A percentile compares a stretch with the other conserved stretches of the same genome.
phyloP scores from a whole-genome alignment of 2,888 invertebrate species.

The Galeopsomyia nigrocyanea region DNA sequence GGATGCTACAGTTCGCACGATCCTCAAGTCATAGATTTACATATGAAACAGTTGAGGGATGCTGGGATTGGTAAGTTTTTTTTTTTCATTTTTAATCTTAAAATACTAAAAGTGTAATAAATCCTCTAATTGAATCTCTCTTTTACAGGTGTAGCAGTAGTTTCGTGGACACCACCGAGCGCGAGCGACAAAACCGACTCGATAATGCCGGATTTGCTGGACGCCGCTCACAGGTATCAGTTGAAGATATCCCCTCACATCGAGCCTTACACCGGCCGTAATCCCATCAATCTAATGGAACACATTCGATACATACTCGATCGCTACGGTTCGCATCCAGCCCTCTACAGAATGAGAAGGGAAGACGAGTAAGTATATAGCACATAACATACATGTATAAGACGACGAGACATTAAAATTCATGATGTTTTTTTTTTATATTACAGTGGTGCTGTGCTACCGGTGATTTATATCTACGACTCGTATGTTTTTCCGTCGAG shows the following conservation, averaged over 20 bases:
- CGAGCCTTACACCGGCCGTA: conserved; percentile 73
- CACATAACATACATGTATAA: too few species aligned
- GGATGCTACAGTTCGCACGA: conserved; percentile 73
- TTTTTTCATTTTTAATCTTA: conserved; percentile 5
- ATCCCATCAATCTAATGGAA: conserved; percentile 69
- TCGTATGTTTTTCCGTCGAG: conserved; percentile 72
- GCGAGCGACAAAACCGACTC: conserved; percentile 66
- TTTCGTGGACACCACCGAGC: conserved; percentile 73
- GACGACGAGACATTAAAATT: too few species aligned
- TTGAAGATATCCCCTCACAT: conserved; percentile 74
- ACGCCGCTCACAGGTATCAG: conserved; percentile 69
- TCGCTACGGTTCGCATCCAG: conserved; percentile 72
- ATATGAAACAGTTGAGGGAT: conserved; percentile 74
- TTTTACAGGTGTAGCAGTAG: conserved; percentile 67
- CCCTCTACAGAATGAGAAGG: conserved; percentile 71
- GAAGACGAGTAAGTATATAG: conserved; percentile 57
- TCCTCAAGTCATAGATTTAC: conserved; percentile 70
- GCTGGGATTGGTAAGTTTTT: conserved; percentile 71
- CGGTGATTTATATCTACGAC: conserved; percentile 78
- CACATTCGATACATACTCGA: conserved; percentile 69
- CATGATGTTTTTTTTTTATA: too few species aligned
- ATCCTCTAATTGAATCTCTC: not conserved
- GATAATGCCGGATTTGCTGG: conserved; percentile 65
- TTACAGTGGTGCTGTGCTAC: conserved; percentile 64
- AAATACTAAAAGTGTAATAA: too few species aligned